A percentile compares a stretch with the other conserved stretches of the same genome.
Conservation (phyloP, 2,113 vertebrate species). For the Oncorhynchus mykiss region DNA sequence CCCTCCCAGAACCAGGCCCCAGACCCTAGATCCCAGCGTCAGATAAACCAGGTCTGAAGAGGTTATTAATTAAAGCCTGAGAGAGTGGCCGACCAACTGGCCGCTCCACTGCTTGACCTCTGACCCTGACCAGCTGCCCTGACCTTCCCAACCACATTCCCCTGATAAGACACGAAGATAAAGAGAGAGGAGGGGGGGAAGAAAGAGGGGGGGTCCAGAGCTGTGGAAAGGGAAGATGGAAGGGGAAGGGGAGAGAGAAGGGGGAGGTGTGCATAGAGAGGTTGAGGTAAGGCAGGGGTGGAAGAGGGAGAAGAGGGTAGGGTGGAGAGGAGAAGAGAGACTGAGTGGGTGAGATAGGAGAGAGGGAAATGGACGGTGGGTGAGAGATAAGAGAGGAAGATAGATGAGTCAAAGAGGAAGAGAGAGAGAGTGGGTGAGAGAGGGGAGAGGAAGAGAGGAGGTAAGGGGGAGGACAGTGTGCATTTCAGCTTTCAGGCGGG, state of each 20-base stretch:
- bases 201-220: slow-evolving; percentile 1
- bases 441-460: not conserved
- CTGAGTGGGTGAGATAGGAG: not conserved
- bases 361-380: not conserved
- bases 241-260: slow-evolving; percentile 1
- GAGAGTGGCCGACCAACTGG: not conserved
- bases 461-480: not conserved
- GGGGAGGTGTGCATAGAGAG: not conserved
- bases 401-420: not conserved
- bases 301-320: not conserved
- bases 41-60: slow-evolving; percentile 19
- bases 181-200: slow-evolving; percentile 26
- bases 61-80: slow-evolving; percentile 30
- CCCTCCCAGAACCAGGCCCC: no score
- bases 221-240: not conserved
- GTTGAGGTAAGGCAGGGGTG: not conserved
- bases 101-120: slow-evolving; percentile 20
- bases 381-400: not conserved
- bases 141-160: slow-evolving; percentile 38
- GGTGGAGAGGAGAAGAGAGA: not conserved
- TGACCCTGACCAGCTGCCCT: slow-evolving; percentile 28
- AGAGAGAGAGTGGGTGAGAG: not conserved
- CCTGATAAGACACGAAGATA: slow-evolving; percentile 46
- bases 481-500: not conserved
- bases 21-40: no score